Evolutionary conservation across 2,113 vertebrate genomes (phyloP).

Genomic region (Polypterus bichir): DNA sequence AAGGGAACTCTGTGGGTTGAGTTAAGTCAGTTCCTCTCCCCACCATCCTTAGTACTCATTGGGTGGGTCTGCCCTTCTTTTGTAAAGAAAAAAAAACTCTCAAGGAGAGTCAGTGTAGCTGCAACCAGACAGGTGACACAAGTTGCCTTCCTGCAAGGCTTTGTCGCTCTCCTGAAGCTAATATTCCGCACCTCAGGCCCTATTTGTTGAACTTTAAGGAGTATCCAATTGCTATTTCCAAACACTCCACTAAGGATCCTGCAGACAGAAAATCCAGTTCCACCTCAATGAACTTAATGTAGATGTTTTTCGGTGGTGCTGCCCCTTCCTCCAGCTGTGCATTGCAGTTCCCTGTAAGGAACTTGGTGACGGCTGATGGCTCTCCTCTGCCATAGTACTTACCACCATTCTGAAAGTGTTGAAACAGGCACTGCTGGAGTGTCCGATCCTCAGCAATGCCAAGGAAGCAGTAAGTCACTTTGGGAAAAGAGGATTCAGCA

Average conservation of each 20-base stretch:
- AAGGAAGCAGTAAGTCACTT: constrained; percentile 85
- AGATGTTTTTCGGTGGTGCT: constrained; percentile 56
- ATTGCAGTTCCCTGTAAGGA: constrained; percentile 82
- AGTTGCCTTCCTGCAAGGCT: too few species aligned
- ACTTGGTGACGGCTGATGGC: constrained; percentile 68
- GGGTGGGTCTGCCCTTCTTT: too few species aligned
- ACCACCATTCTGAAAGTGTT: constrained; percentile 84
- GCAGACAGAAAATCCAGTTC: constrained; percentile 97
- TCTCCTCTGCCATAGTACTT: constrained; percentile 71
- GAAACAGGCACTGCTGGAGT: constrained; percentile 82
- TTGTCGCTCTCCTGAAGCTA: too few species aligned
- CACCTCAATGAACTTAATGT: constrained; percentile 95
- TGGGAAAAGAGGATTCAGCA: constrained; percentile 35
- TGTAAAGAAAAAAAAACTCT: too few species aligned
- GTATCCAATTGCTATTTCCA: constrained; percentile 92
- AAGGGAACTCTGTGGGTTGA: too few species aligned
- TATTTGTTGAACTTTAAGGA: constrained; percentile 85
- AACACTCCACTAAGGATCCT: constrained; percentile 90
- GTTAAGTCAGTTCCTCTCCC: too few species aligned
- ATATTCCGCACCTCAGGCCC: constrained; percentile 1
- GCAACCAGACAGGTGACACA: too few species aligned
- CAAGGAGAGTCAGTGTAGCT: too few species aligned
- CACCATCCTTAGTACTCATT: too few species aligned
- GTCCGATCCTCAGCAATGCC: constrained; percentile 87
- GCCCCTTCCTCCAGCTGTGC: constrained; percentile 39